phyloP scores from a whole-genome alignment of 2,797 vertebrate species.

The Pyrocephalus nanus region DNA sequence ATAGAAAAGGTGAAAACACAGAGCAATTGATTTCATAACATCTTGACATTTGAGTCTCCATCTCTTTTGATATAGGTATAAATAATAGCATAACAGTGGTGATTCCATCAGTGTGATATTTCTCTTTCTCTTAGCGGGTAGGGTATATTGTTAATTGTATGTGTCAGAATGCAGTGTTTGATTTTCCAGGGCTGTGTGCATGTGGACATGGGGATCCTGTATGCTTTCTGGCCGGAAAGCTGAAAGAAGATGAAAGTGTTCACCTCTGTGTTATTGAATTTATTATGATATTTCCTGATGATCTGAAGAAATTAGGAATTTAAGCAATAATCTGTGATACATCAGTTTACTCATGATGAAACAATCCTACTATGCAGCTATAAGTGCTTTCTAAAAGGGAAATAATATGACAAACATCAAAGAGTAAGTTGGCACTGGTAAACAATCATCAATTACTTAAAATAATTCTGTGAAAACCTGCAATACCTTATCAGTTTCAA shows the following conservation, averaged over 20 bases:
- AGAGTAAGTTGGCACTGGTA: neutral
- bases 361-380: neutral
- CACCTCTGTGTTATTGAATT: neutral
- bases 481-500: slow-evolving; percentile 1
- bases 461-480: neutral
- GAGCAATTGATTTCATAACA: neutral
- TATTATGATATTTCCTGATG: neutral
- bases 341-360: slow-evolving; percentile 1
- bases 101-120: neutral
- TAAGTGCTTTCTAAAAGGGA: neutral
- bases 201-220: neutral
- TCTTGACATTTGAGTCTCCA: neutral
- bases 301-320: neutral
- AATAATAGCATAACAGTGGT: neutral
- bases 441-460: slow-evolving; percentile 42
- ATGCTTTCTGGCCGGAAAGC: neutral
- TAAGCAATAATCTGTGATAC: neutral
- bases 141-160: neutral
- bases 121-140: neutral
- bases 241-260: neutral
- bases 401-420: slow-evolving; percentile 29
- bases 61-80: neutral
- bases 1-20: neutral
- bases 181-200: neutral
- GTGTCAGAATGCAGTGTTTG: neutral